Conservation (phyloP, 2,113 vertebrate species). For the Equus quagga region DNA sequence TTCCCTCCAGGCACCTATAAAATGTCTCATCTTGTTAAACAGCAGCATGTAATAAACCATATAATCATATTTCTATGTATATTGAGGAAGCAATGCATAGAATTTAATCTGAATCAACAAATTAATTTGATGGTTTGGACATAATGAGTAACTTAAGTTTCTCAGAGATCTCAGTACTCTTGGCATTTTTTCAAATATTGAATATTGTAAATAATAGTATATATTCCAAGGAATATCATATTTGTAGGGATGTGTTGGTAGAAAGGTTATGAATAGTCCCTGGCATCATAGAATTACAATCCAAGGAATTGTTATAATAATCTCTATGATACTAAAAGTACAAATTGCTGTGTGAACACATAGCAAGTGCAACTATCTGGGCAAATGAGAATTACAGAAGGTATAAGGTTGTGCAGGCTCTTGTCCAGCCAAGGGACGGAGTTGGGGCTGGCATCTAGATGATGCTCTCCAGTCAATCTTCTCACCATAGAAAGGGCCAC, state of each 20-base stretch:
- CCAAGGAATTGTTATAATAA: background rate
- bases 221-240: background rate
- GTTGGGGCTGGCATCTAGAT: rapidly evolving
- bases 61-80: background rate
- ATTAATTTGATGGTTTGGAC: background rate
- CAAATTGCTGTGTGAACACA: background rate
- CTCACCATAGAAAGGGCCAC: background rate
- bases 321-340: background rate
- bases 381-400: background rate
- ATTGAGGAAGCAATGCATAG: background rate
- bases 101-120: background rate
- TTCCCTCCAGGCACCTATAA: background rate
- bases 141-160: background rate
- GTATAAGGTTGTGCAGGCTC: background rate
- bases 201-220: background rate
- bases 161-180: background rate
- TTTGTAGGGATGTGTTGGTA: background rate
- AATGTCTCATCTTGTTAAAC: background rate
- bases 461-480: background rate
- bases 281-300: background rate
- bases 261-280: background rate
- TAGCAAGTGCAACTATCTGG: background rate
- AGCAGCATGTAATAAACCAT: background rate
- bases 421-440: background rate
- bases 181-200: background rate